Conservation (phyloP, 1,140 invertebrate genomes). For the Neotoxoptera formosana region DNA sequence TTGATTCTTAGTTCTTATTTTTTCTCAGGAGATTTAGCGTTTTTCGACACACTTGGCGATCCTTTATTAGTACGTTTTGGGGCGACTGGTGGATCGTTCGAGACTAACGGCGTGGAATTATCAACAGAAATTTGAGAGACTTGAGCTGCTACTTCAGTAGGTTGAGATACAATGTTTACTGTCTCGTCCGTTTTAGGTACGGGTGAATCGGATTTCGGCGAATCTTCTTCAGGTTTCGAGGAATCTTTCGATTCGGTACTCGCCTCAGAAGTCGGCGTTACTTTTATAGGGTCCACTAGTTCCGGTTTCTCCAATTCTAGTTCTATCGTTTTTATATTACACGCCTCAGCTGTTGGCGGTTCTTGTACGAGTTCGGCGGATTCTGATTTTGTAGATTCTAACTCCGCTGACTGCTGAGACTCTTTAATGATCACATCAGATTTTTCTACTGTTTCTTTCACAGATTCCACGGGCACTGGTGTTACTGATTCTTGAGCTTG, state of each 20-base stretch:
- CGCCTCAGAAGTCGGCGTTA: background rate
- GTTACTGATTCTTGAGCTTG: slow-evolving; percentile 7
- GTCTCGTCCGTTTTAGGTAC: background rate
- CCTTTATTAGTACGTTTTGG: slow-evolving; percentile 45
- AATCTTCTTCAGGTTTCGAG: background rate
- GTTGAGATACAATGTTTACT: background rate
- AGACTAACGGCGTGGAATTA: background rate
- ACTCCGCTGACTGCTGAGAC: background rate
- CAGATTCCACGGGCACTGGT: background rate
- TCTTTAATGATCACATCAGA: background rate
- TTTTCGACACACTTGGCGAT: background rate
- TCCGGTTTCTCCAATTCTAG: background rate
- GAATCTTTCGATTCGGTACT: background rate
- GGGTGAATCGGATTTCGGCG: background rate
- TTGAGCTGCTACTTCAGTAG: background rate
- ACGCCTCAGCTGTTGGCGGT: background rate
- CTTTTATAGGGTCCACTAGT: background rate
- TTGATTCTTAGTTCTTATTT: slow-evolving; percentile 17
- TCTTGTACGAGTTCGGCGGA: background rate
- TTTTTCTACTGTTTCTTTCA: background rate
- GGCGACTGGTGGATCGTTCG: slow-evolving; percentile 30
- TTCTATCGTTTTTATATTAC: background rate
- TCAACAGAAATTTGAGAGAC: background rate
- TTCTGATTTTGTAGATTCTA: background rate
- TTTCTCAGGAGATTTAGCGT: background rate